These are phyloP conservation scores for Andrena haemorrhoa DNA, from an alignment of 2,888 invertebrate species.

Conservation along the genomic window DNA sequence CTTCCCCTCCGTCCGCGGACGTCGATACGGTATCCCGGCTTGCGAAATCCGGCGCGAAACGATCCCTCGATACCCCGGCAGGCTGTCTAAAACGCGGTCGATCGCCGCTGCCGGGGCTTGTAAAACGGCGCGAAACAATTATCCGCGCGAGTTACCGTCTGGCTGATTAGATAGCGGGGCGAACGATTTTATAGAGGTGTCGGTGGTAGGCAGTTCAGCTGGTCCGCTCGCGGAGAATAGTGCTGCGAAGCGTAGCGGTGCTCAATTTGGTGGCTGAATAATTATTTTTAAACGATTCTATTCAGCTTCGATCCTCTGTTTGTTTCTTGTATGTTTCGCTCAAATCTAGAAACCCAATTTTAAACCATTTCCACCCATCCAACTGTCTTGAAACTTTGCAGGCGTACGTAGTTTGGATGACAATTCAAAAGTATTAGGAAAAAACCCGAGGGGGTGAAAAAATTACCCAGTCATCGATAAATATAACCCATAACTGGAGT, in stretches of 20 bases:
- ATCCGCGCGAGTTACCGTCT: conserved; percentile 32
- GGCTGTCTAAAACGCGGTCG: not conserved
- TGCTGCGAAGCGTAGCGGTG: not conserved
- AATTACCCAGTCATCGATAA: too few species aligned
- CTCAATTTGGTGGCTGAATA: not conserved
- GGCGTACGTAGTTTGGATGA: too few species aligned
- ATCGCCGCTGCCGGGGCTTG: conserved; percentile 14
- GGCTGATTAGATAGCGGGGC: conserved; percentile 60
- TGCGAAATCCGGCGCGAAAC: conserved; percentile 44
- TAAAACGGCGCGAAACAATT: conserved; percentile 32
- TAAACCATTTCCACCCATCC: too few species aligned
- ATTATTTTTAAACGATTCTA: too few species aligned
- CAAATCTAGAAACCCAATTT: too few species aligned
- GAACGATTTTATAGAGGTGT: conserved; percentile 50
- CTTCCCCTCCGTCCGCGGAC: conserved; percentile 11
- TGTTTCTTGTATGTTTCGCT: too few species aligned
- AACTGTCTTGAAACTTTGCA: too few species aligned
- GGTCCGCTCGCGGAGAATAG: not conserved
- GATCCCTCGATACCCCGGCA: conserved; percentile 6
- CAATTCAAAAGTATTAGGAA: too few species aligned
- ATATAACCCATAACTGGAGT: too few species aligned
- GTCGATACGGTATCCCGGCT: conserved; percentile 43
- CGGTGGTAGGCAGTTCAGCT: not conserved
- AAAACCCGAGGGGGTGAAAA: too few species aligned
- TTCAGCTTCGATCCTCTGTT: too few species aligned